A percentile compares a stretch with the other conserved stretches of the same genome.
phyloP scores from a whole-genome alignment of 2,113 vertebrate species.

The Heteronetta atricapilla region DNA sequence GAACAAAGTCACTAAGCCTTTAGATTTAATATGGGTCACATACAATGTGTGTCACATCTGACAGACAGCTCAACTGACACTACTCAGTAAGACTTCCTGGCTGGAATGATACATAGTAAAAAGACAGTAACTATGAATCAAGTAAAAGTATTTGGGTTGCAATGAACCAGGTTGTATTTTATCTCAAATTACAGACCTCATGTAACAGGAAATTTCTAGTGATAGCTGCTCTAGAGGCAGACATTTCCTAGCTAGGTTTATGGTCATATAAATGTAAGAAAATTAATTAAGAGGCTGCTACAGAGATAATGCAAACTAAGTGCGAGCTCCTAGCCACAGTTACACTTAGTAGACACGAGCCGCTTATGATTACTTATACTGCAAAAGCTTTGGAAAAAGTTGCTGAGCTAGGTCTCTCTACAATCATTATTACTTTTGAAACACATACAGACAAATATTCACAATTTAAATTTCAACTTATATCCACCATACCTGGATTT shows the following conservation, averaged over 20 bases:
- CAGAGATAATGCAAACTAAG: not conserved
- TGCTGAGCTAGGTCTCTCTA: not conserved
- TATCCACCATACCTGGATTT: conserved; percentile 88
- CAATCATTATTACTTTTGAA: not conserved
- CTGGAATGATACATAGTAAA: not conserved
- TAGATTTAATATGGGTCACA: not conserved
- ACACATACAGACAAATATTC: not conserved
- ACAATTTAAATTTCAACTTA: not conserved
- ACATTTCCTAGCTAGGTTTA: accelerated
- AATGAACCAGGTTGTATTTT: not conserved
- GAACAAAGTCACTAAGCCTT: not conserved
- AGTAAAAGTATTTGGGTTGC: not conserved
- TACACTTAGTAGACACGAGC: not conserved
- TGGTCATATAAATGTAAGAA: not conserved
- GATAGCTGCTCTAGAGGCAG: not conserved
- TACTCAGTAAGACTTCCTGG: not conserved
- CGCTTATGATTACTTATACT: accelerated
- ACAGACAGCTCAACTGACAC: not conserved
- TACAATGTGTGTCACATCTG: not conserved
- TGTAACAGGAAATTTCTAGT: not conserved
- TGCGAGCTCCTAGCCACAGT: not conserved
- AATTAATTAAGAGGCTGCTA: not conserved
- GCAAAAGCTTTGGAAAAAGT: not conserved
- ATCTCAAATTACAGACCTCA: not conserved
- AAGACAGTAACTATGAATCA: not conserved